These are phyloP conservation scores for Calliopum simillimum DNA, from an alignment of 2,888 invertebrate species.

Conservation along the genomic window DNA sequence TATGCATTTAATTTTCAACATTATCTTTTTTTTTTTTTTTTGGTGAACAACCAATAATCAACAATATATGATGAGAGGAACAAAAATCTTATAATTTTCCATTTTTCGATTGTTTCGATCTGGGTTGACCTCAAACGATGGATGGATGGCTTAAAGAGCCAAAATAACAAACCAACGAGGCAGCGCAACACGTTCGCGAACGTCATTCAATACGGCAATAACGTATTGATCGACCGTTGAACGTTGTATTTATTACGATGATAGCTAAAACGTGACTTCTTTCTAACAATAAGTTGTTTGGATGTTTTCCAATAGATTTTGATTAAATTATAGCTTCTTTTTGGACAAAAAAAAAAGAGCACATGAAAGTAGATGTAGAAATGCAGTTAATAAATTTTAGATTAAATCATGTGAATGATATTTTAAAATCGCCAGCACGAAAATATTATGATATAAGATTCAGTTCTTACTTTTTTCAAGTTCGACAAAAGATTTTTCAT, in stretches of 20 bases:
- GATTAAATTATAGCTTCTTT: neutral
- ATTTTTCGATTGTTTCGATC: slow-evolving; percentile 17
- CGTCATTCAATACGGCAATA: no score
- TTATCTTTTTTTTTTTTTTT: slow-evolving; percentile 47
- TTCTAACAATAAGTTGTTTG: no score
- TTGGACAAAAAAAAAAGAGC: neutral
- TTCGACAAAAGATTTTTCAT: no score
- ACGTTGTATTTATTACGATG: slow-evolving; percentile 56
- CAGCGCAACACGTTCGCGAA: no score
- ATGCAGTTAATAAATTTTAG: no score
- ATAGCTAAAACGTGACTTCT: slow-evolving; percentile 62
- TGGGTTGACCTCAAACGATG: slow-evolving; percentile 31
- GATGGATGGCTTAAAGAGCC: slow-evolving; percentile 59
- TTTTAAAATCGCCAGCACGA: no score
- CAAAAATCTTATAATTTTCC: slow-evolving; percentile 8
- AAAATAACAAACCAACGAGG: slow-evolving; percentile 46
- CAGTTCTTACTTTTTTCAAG: no score
- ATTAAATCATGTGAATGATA: no score
- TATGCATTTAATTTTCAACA: slow-evolving; percentile 63
- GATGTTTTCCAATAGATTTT: no score
- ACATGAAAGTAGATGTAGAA: no score
- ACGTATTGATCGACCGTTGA: slow-evolving; percentile 32
- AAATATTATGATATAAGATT: no score
- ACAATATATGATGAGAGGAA: slow-evolving; percentile 58
- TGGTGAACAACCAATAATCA: slow-evolving; percentile 60